phyloP scores from a whole-genome alignment of 2,113 vertebrate species.

The Fregetta grallaria region DNA sequence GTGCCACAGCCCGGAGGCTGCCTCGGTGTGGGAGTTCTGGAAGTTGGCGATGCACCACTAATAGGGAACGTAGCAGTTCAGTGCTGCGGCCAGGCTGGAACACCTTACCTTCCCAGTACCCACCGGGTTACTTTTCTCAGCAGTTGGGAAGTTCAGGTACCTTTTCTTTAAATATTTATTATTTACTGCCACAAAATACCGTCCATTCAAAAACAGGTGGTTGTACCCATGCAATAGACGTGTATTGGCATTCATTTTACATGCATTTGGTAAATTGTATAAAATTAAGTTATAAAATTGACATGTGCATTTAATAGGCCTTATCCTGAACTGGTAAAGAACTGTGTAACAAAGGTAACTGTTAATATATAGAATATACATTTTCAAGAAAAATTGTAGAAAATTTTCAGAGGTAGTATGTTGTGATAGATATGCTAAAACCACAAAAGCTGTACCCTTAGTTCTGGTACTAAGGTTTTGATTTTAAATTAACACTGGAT shows the following conservation, averaged over 20 bases:
- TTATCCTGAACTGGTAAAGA: neutral
- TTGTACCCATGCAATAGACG: neutral
- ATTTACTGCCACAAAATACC: neutral
- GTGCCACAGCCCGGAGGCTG: neutral
- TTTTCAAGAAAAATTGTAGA: neutral
- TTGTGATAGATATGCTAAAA: neutral
- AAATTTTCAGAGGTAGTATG: neutral
- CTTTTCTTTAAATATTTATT: neutral
- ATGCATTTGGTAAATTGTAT: neutral
- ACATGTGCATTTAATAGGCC: neutral
- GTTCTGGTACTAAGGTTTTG: conserved; percentile 22
- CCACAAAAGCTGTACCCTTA: neutral
- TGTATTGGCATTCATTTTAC: neutral
- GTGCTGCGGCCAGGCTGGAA: neutral
- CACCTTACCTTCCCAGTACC: neutral
- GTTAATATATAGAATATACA: neutral
- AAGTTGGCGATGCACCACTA: neutral
- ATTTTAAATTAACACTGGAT: conserved; percentile 42
- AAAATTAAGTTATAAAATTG: neutral
- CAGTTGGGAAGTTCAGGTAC: neutral
- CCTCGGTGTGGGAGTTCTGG: rapidly evolving
- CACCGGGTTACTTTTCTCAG: neutral
- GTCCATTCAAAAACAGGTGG: neutral
- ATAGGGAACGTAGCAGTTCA: neutral
- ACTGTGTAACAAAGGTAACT: neutral